Evolutionary conservation across 2,113 vertebrate species (phyloP).

Genomic region (pig (Sus scrofa)): T2T-Sscrofa CM000814.6:101526001-101526500

Average conservation of each 20-base stretch:
- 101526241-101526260: neutral
- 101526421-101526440: conserved; percentile 28
- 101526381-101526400: neutral
- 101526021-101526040: neutral
- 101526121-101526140: neutral
- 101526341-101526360: conserved; percentile 26
- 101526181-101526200: neutral
- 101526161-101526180: neutral
- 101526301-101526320: neutral
- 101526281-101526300: neutral
- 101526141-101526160: neutral
- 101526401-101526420: neutral
- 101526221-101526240: neutral
- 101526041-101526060: neutral
- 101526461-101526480: conserved; percentile 25
- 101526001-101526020: neutral
- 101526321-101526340: conserved; percentile 12
- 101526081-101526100: neutral
- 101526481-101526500: conserved; percentile 9
- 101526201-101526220: neutral
- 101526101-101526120: neutral
- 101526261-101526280: neutral
- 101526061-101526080: neutral
- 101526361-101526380: neutral
- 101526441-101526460: neutral